Evolutionary conservation across 2,797 vertebrate genomes (phyloP).

Genomic region (Oreortyx pictus): DNA sequence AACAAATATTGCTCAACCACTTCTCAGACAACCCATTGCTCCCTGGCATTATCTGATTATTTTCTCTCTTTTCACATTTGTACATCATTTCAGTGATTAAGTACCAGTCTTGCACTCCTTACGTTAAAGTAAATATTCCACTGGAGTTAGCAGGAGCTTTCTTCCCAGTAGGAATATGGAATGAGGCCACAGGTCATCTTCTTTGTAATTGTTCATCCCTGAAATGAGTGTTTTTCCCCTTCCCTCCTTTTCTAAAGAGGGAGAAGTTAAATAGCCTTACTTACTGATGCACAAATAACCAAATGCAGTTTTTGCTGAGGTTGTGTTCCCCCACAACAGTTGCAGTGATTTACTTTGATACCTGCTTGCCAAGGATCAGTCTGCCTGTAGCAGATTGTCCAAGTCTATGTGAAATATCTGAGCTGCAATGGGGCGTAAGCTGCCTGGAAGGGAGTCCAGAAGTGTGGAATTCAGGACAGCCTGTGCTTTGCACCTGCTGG

Average conservation of each 20-base stretch:
- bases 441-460: background rate
- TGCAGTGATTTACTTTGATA: background rate
- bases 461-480: background rate
- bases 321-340: background rate
- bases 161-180: background rate
- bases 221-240: background rate
- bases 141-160: background rate
- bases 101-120: background rate
- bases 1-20: background rate
- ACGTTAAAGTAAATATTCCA: background rate
- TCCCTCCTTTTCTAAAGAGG: background rate
- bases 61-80: background rate
- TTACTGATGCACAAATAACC: background rate
- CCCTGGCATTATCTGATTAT: background rate
- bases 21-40: background rate
- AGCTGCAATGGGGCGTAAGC: slow-evolving; percentile 6
- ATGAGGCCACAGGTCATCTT: background rate
- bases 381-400: background rate
- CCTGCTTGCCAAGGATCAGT: background rate
- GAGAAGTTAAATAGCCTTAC: background rate
- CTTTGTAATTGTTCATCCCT: background rate
- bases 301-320: background rate
- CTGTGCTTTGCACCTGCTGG: background rate
- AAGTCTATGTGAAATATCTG: background rate
- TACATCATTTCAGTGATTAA: background rate